These are phyloP conservation scores for Perca schrenkii DNA, from an alignment of 2,113 vertebrate species.

Conservation along the genomic window DNA sequence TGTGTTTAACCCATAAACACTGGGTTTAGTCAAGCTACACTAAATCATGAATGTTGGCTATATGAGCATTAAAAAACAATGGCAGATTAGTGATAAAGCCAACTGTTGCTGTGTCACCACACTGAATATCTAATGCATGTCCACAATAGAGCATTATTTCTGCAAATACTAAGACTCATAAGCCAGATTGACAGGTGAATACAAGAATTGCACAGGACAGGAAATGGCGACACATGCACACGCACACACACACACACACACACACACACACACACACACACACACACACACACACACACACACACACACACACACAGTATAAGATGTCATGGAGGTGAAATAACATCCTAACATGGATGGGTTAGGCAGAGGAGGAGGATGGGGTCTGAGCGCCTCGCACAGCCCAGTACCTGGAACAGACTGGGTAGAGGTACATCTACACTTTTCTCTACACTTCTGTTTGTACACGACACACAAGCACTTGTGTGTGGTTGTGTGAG, in stretches of 20 bases:
- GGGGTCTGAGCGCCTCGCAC: conserved; percentile 49
- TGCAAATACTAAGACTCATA: conserved; percentile 52
- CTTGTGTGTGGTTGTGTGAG: conserved; percentile 1
- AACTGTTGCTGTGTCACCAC: conserved; percentile 47
- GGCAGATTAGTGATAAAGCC: conserved; percentile 66
- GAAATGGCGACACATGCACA: conserved; percentile 35
- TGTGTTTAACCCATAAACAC: conserved; percentile 60
- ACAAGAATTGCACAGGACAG: conserved; percentile 41
- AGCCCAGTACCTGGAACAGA: conserved; percentile 52
- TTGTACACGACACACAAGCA: conserved; percentile 19
- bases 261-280: conserved; percentile 10
- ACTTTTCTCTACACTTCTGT: neutral
- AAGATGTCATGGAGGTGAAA: conserved; percentile 34
- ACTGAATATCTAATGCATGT: conserved; percentile 41
- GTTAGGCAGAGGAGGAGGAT: conserved; percentile 21
- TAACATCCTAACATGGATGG: conserved; percentile 62
- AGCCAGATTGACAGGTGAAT: conserved; percentile 65
- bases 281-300: conserved; percentile 22
- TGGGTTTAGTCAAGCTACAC: conserved; percentile 53
- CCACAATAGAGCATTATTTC: conserved; percentile 60
- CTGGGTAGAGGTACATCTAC: conserved; percentile 21
- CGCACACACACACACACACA: conserved; percentile 13
- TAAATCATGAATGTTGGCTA: conserved; percentile 49
- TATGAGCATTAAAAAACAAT: conserved; percentile 52
- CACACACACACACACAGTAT: conserved; percentile 16